Percentiles rank a stretch among this genome's conserved stretches.
Conservation (phyloP, 1,140 invertebrate species). For the Neomicropteryx cornuta region DNA sequence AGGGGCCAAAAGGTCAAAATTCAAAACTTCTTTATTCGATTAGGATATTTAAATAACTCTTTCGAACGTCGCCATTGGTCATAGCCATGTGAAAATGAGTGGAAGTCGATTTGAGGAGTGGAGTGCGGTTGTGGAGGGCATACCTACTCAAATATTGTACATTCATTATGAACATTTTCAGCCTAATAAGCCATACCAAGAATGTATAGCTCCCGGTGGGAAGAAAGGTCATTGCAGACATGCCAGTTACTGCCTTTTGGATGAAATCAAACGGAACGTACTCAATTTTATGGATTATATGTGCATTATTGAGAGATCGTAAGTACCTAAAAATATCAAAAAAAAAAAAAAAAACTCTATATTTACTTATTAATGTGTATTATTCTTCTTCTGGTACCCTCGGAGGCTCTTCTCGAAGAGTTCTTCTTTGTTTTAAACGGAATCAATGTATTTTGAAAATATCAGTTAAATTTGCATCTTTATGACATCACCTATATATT, state of each 20-base stretch:
- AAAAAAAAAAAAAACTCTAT: neutral
- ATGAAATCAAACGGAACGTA: constrained; percentile 43
- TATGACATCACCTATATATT: too few species aligned
- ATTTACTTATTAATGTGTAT: constrained; percentile 5
- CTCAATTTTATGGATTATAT: constrained; percentile 48
- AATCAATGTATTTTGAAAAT: constrained; percentile 7
- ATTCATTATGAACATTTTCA: too few species aligned
- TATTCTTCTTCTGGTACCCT: constrained; percentile 5
- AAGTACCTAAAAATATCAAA: constrained; percentile 19
- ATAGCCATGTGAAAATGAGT: too few species aligned
- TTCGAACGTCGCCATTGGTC: too few species aligned
- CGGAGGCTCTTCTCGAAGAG: constrained; percentile 1
- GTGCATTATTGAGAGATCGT: constrained; percentile 54
- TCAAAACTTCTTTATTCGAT: too few species aligned
- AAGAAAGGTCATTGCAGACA: constrained; percentile 51
- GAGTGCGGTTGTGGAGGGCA: too few species aligned
- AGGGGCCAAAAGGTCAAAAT: too few species aligned
- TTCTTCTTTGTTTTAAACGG: constrained; percentile 1
- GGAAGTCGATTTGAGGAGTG: too few species aligned
- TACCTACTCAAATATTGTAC: too few species aligned
- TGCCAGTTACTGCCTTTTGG: constrained; percentile 47
- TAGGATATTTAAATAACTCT: too few species aligned
- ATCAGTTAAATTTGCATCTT: too few species aligned
- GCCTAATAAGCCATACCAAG: constrained; percentile 34
- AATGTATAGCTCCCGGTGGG: constrained; percentile 48